Percentiles rank a stretch among this genome's conserved stretches.
phyloP scores from a whole-genome alignment of 2,888 invertebrate species.

The Cryptocephalus primarius region DNA sequence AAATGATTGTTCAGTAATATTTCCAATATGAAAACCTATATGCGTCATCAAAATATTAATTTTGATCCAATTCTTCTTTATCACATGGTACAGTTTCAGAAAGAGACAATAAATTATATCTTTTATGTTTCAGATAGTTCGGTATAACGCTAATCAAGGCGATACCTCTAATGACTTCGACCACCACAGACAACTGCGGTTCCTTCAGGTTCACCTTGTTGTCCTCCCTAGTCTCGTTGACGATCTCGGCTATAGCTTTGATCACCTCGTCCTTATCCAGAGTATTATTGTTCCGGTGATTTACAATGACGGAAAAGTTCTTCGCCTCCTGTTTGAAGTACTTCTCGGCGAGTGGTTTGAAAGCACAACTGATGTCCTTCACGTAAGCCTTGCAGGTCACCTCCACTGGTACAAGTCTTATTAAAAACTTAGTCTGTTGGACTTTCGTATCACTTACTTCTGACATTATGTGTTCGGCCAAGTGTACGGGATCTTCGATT shows the following conservation, averaged over 20 bases:
- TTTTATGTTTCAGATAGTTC: slow-evolving; percentile 66
- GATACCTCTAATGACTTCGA: slow-evolving; percentile 72
- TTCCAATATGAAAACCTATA: too few species aligned
- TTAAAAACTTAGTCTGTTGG: slow-evolving; percentile 63
- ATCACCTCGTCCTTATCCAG: slow-evolving; percentile 58
- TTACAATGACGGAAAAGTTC: slow-evolving; percentile 67
- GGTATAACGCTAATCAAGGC: slow-evolving; percentile 73
- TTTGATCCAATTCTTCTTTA: too few species aligned
- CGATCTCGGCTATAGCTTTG: slow-evolving; percentile 58
- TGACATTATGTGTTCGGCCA: slow-evolving; percentile 60
- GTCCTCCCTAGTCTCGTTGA: slow-evolving; percentile 54
- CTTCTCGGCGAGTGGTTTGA: slow-evolving; percentile 55
- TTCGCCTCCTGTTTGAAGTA: slow-evolving; percentile 61
- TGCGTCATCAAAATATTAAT: too few species aligned
- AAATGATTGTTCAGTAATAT: too few species aligned
- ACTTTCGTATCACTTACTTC: slow-evolving; percentile 58
- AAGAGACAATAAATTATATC: slow-evolving; percentile 72
- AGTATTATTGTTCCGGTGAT: slow-evolving; percentile 66
- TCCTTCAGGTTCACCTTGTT: slow-evolving; percentile 71
- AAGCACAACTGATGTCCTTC: slow-evolving; percentile 45
- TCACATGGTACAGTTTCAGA: slow-evolving; percentile 8
- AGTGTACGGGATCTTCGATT: slow-evolving; percentile 59
- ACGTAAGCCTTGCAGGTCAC: slow-evolving; percentile 68
- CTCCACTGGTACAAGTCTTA: slow-evolving; percentile 74
- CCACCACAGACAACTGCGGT: slow-evolving; percentile 66